phyloP scores from a whole-genome alignment of 2,113 vertebrate species.

The Vidua chalybeata region DNA sequence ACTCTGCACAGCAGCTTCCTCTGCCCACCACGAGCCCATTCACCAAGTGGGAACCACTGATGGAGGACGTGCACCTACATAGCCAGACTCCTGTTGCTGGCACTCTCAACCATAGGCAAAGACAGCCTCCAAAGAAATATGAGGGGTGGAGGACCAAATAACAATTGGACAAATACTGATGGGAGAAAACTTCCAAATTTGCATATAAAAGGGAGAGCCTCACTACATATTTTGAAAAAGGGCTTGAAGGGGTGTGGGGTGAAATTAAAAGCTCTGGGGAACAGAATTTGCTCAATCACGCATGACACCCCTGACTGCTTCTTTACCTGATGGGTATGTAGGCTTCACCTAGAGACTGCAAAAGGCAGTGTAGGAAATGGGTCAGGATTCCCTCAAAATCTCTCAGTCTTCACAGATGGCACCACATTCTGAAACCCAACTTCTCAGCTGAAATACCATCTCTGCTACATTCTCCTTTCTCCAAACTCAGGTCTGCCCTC shows the following conservation, averaged over 20 bases:
- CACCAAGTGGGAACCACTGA: background rate
- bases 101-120: background rate
- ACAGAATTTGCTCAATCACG: background rate
- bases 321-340: background rate
- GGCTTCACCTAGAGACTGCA: slow-evolving; percentile 1
- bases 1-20: background rate
- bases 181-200: slow-evolving; percentile 1
- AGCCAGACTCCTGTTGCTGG: background rate
- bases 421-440: background rate
- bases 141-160: background rate
- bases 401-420: background rate
- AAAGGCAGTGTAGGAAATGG: slow-evolving; percentile 6
- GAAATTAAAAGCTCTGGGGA: slow-evolving; percentile 34
- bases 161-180: background rate
- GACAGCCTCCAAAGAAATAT: background rate
- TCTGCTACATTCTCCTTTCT: background rate
- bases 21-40: background rate
- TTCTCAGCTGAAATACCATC: background rate
- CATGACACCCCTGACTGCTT: background rate
- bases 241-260: background rate
- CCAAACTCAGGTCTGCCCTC: background rate
- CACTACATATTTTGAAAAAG: slow-evolving; percentile 21
- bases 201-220: slow-evolving; percentile 51
- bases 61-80: accelerated
- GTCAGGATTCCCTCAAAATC: background rate